Base-by-base conservation (phyloP, 2,888 invertebrate genomes). In the Trichopoda pennipes region DNA sequence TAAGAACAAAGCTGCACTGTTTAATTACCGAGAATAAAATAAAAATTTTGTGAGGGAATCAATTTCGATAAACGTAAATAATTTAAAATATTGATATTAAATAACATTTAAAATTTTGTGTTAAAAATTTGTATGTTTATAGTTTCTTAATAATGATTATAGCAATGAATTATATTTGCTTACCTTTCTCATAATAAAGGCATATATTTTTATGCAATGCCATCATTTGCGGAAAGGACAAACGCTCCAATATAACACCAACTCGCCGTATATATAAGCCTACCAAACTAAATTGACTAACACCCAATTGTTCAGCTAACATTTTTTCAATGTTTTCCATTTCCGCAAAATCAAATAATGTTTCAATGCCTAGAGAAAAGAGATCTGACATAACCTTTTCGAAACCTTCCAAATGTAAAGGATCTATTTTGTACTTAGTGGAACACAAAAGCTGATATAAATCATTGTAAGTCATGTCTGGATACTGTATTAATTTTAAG, bases 211-310 rank as follows among this genome's bases (percentile, higher is more conserved):
- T 93, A 88, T 94, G 95, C 32, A 97, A 92, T 47, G 93, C 92
- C 60, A 95, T 95, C 79, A 96, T 94, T 92, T 96, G 96, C 47
- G 95, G 94, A 91, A 98, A 98, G 17, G 95, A 94, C 84, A 97
- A 92, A 89, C 95, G 96, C 87, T 97, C 96, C 88, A 97, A 94
- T 83, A 95, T 94, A 1, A 97, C 92, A 84, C 95, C 93, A 89
- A 97, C 94, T 87, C 97, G 93, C 82, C 97, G 92, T 82, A 98
- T 92, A 90, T 96, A 98, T 84, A 96, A 92, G 38, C 97, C 97
- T 93, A 92, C 90, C 80, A 91, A 89, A 74, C 91, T 91, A 74
- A 87, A 91, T 66, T 91, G 91, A 69, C 89, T 90, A 0, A 91
- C 89, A 12, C 91, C 90, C 51, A 87, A 86, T n/a, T 88, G 87